Evolutionary conservation across 2,888 invertebrate genomes (phyloP), one percentile per base, ranked within the genome.

Genomic region (Watsonalla binaria): DNA sequence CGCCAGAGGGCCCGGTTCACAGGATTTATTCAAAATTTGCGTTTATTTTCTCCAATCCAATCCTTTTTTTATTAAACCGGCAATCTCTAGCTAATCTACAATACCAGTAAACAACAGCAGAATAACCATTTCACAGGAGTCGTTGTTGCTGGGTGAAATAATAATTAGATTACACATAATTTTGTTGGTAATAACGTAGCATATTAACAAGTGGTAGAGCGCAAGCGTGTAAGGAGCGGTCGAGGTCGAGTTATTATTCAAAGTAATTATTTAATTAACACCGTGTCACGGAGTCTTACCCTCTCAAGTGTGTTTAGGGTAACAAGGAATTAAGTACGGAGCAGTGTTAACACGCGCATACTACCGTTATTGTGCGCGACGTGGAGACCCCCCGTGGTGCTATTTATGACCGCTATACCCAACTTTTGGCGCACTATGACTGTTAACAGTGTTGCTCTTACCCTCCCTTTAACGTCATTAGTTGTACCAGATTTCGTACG

Each of bases 221-320:
- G 37, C 37, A 15, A 39, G 60, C 57, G 46, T 56, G 60, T 63
- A 65, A 62, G 55, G 56, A 53, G 56, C 61, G 51, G 55, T 51
- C 60, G 61, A 63, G 66, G 65, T 68, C 61, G 72, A 85, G 88
- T 88, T 89, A 87, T 88, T 86, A 88, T 86, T 86, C 82, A 84
- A 84, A 87, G 88, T 90, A 89, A 90, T 90, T 90, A 89, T 89
- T 89, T 88, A 90, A 90, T 89, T 87, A 90, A 87, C 89, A 87
- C 74, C 74, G 78, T 86, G 86, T 87, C 83, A 78, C 76, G 73
- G 74, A 81, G 84, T 81, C 82, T 84, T 84, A 84, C 88, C 88
- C 87, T 86, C 88, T 85, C 85, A 86, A 89, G 85, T 77, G 82
- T 86, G 87, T 88, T 84, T 80, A 82, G 84, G 84, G 82, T 85